Base-by-base conservation (phyloP, 2,113 vertebrate genomes). In the Pelobates fuscus region DNA sequence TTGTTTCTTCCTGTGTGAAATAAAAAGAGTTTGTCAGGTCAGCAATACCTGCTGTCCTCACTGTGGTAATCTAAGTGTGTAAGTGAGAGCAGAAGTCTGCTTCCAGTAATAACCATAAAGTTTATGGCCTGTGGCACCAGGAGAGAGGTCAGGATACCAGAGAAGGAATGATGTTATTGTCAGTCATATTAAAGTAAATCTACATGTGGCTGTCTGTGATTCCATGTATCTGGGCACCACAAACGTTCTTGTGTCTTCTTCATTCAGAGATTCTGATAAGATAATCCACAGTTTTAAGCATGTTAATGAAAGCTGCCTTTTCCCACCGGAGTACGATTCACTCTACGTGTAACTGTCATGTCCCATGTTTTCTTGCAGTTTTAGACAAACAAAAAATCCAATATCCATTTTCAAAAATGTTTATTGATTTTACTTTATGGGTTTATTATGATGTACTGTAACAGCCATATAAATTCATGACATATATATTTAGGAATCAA, bases 101-200 rank as follows among this genome's bases (percentile, higher is more conserved):
- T 71, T 71, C 43, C 41, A 52, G 44, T 30, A 71, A 41, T 30
- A 62, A 71, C 70, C 58, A 52, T 23, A 63, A 60, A 52, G 70
- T 71, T 71, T 71, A 21, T 71, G 60, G 59, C 70, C 41, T 52
- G 8, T 30, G 70, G 70, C 70, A 71, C 29, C 70, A 71, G 41
- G 32, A 65, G 4, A 23, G 20, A 43, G 32, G 37, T 65, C 37
- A 65, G 32, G 62, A 43, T 32, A 65, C 37, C 15, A 12, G 20
- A 65, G 62, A 65, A 65, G 23, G 30, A 29, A 65, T 43, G 62
- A 37, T 65, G 62, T 27, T 43, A 65, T 41, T 43, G 62, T 43
- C 62, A 43, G 32, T 41, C 60, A 63, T 26, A 63, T 63, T 30
- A 37, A 3, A 37, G 18, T 8, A 32, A 5, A 5, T 11, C 18